Conservation (phyloP, 2,888 invertebrate species). For the Lacanobia wlatinum region DNA sequence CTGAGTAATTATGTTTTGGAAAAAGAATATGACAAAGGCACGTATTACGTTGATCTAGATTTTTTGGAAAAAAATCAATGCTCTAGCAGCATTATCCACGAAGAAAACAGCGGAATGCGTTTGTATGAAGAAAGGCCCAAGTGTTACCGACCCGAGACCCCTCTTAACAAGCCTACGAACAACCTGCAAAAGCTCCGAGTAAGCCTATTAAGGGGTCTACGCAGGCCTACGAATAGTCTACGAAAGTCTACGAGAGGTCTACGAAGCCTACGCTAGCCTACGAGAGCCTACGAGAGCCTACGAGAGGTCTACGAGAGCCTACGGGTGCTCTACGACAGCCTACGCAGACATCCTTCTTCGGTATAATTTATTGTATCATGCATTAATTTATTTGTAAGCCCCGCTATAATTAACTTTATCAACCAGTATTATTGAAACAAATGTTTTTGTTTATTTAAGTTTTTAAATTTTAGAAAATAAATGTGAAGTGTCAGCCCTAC, state of each 20-base stretch:
- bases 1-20: too few species aligned
- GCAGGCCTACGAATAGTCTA: constrained; percentile 2
- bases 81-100: too few species aligned
- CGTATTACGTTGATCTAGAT: too few species aligned
- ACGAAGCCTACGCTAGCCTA: neutral
- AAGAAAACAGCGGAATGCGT: too few species aligned
- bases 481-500: constrained; percentile 54
- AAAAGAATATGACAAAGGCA: too few species aligned
- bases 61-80: too few species aligned
- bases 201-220: neutral
- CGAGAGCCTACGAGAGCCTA: constrained; percentile 13
- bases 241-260: constrained; percentile 11
- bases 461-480: neutral
- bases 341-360: neutral
- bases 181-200: neutral
- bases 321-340: neutral
- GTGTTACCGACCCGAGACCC: too few species aligned
- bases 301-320: neutral
- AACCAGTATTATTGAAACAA: neutral
- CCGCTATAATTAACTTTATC: neutral
- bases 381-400: neutral
- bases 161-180: neutral
- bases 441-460: neutral
- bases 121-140: too few species aligned
- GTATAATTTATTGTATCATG: neutral